Percentiles rank a stretch among this genome's conserved stretches.
Conservation (phyloP, 2,113 vertebrate species). For the Grammomys dolichurus region DNA sequence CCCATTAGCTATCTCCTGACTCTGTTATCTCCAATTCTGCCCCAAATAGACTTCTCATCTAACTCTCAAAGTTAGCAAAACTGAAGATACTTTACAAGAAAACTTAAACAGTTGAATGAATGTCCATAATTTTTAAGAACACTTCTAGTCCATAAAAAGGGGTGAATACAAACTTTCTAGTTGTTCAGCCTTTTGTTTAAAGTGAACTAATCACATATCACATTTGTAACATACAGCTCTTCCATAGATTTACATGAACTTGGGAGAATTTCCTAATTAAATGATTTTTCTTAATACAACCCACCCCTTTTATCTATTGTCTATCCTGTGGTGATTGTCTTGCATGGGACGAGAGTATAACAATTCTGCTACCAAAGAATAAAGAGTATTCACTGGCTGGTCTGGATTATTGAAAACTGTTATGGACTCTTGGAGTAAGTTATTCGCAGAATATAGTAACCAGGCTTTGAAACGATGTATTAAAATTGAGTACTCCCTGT, state of each 20-base stretch:
- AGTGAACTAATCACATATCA: not conserved
- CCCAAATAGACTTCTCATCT: not conserved
- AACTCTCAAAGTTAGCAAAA: constrained; percentile 45
- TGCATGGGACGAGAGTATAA: not conserved
- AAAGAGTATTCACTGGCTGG: not conserved
- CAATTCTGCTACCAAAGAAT: not conserved
- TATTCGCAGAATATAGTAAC: not conserved
- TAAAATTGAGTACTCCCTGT: not conserved
- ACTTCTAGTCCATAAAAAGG: not conserved
- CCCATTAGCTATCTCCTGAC: not conserved
- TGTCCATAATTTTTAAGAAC: constrained; percentile 15
- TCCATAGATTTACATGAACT: not conserved
- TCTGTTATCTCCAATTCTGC: not conserved
- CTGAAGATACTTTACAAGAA: not conserved
- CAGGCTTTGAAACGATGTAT: constrained; percentile 22
- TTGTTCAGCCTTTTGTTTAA: constrained; percentile 17
- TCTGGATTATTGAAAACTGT: not conserved
- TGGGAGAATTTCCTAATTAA: constrained; percentile 23
- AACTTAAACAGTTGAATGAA: constrained; percentile 19
- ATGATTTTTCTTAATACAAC: not conserved
- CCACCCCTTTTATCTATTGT: not conserved
- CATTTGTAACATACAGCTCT: not conserved
- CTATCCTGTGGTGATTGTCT: not conserved
- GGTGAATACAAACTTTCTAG: not conserved
- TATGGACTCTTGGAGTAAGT: not conserved